Base-by-base conservation (phyloP, 2,888 invertebrate genomes). In the Ophion ellenae region DNA sequence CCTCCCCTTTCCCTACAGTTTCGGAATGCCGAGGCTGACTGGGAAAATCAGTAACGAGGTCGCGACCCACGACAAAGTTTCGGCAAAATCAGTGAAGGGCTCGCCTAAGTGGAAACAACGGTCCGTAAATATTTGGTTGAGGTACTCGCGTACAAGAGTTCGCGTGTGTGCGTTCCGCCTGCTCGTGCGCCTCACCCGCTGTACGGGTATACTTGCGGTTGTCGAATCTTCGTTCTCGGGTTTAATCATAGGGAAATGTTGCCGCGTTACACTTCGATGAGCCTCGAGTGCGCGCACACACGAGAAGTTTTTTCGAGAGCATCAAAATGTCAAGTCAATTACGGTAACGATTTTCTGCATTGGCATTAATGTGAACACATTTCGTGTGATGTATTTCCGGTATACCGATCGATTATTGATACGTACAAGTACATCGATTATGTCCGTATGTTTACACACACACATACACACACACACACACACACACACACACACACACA, bases 261-360 rank as follows among this genome's bases (percentile, higher is more conserved):
- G 59, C 47, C 20, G 63, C 63, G 20, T 47, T 53, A 70, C 70
- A 53, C 40, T 45, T 70, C 47, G 45, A 70, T 53, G 53, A 70
- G 59, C 45, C 36, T 40, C 61, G 61, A 74, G 73, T 61, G 73
- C 14, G 14, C 47, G 14, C 47, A 47, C 36, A 40, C 59, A 61
- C 73, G 61, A 74, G 61, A 61, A 61, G 40, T 63, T 61, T 81
- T 81, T 36, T 47, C 47, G 47, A 47, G 63, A 64, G 67, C 53
- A 75, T 74, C 47, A 36, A 74, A 78, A 81, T 85, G 77, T 85
- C 81, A 74, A 80, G 59, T 76, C 74, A 78, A 85, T 85, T 81
- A 78, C 76, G 59, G 28, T 14, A 75, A 47, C 70, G 69, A 66
- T 78, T 78, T 61, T 40, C 63, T 14, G 36, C 40, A 74, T 45